A percentile compares a stretch with the other conserved stretches of the same genome.
Conservation (phyloP, 2,888 invertebrate species). For the Leptogaster cylindrica region DNA sequence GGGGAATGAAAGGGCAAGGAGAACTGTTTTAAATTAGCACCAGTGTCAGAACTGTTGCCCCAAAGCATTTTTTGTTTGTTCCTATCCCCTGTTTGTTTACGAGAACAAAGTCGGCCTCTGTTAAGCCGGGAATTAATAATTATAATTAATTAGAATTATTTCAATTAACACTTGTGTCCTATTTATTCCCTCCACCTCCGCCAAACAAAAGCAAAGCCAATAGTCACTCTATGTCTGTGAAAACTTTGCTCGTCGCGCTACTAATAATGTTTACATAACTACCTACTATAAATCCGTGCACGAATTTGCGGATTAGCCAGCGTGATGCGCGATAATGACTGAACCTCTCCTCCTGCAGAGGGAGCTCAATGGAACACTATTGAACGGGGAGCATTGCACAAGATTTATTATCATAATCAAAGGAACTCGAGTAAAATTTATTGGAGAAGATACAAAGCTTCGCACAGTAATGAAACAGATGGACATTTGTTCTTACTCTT, state of each 20-base stretch:
- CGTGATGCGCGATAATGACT: conserved; percentile 31
- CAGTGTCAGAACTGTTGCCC: neutral
- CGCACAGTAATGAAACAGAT: too few relatives aligned
- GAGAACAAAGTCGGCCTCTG: conserved; percentile 2
- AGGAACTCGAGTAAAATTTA: too few relatives aligned
- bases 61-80: neutral
- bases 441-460: too few relatives aligned
- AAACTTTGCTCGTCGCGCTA: conserved; percentile 11
- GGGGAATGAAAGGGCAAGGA: neutral
- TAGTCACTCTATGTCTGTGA: too few relatives aligned
- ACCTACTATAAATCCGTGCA: conserved; percentile 31
- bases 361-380: too few relatives aligned
- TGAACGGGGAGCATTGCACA: too few relatives aligned
- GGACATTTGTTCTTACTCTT: too few relatives aligned
- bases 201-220: neutral
- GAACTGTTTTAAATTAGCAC: neutral
- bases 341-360: too few relatives aligned
- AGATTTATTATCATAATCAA: too few relatives aligned
- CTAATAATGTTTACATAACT: conserved; percentile 26
- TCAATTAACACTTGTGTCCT: conserved; percentile 20
- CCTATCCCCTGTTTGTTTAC: neutral
- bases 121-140: conserved; percentile 35
- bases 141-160: conserved; percentile 40
- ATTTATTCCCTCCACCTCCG: neutral
- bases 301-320: conserved; percentile 36